Evolutionary conservation across 2,888 invertebrate genomes (phyloP).

Genomic region (Pharmacophagus antenor): DNA sequence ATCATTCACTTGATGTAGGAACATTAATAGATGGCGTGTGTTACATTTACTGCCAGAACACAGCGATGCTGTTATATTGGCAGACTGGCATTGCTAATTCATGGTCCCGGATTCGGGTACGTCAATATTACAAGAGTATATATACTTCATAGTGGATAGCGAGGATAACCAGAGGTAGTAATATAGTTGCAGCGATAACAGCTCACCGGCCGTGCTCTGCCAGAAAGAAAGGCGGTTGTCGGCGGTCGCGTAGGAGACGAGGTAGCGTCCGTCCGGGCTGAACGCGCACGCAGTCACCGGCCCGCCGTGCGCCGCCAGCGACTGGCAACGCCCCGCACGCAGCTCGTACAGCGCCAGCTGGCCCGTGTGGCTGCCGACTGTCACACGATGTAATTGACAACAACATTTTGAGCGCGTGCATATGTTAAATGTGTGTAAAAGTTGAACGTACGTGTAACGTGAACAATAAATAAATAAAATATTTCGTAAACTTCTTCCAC

Average conservation of each 20-base stretch:
- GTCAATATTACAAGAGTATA: no score
- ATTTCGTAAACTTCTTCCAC: not conserved
- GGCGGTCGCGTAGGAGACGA: slow-evolving; percentile 96
- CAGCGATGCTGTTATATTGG: no score
- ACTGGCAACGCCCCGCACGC: slow-evolving; percentile 96
- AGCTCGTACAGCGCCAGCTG: slow-evolving; percentile 97
- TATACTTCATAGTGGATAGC: no score
- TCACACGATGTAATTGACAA: not conserved
- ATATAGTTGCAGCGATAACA: slow-evolving; percentile 2
- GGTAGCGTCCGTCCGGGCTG: slow-evolving; percentile 97
- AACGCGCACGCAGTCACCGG: slow-evolving; percentile 96
- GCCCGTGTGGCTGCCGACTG: slow-evolving; percentile 95
- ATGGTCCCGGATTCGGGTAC: no score
- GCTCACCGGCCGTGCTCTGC: slow-evolving; percentile 94
- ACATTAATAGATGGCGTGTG: no score
- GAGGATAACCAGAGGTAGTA: no score
- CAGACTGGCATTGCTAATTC: no score
- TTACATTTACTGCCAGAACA: no score
- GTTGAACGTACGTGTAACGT: no score
- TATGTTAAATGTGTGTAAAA: no score
- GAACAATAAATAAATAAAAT: not conserved
- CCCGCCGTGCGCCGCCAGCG: slow-evolving; percentile 93
- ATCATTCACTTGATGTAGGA: no score
- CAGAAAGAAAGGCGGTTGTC: slow-evolving; percentile 98
- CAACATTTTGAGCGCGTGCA: no score